A percentile compares a stretch with the other conserved stretches of the same genome.
phyloP scores from a whole-genome alignment of 2,113 vertebrate genomes.

The Orthonyx spaldingii region DNA sequence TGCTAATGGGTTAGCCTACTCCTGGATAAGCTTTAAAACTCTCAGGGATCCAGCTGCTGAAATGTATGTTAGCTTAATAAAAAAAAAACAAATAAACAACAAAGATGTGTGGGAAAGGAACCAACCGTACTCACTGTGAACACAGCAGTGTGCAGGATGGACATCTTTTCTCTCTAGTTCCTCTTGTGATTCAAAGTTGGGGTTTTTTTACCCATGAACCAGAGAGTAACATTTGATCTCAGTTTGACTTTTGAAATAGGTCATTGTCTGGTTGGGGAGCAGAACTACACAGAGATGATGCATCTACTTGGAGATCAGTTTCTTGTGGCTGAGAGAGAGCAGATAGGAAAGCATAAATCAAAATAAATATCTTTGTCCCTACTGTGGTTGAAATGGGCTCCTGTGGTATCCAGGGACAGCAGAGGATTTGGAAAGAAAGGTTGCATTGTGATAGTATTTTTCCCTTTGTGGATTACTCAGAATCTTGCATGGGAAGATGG shows the following conservation, averaged over 20 bases:
- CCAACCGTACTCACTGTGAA: background rate
- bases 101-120: slow-evolving; percentile 57
- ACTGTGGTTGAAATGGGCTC: background rate
- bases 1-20: background rate
- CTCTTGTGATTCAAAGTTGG: background rate
- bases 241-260: slow-evolving; percentile 52
- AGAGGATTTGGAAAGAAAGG: slow-evolving; percentile 30
- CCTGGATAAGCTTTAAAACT: background rate
- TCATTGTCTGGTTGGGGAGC: slow-evolving; percentile 12
- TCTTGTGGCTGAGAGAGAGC: background rate
- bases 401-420: background rate
- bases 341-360: slow-evolving; percentile 54
- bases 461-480: background rate
- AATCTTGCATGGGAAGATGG: slow-evolving; percentile 1
- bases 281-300: background rate
- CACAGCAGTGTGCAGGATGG: slow-evolving; percentile 29
- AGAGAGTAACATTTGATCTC: slow-evolving; percentile 50
- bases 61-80: slow-evolving; percentile 18
- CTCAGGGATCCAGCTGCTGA: slow-evolving; percentile 35
- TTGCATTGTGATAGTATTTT: slow-evolving; percentile 7
- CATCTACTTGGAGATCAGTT: background rate
- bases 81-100: slow-evolving; percentile 45
- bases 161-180: slow-evolving; percentile 1
- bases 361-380: slow-evolving; percentile 38
- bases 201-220: background rate